Conservation (phyloP, 2,888 invertebrate genomes). For the Amblyteles armatorius region DNA sequence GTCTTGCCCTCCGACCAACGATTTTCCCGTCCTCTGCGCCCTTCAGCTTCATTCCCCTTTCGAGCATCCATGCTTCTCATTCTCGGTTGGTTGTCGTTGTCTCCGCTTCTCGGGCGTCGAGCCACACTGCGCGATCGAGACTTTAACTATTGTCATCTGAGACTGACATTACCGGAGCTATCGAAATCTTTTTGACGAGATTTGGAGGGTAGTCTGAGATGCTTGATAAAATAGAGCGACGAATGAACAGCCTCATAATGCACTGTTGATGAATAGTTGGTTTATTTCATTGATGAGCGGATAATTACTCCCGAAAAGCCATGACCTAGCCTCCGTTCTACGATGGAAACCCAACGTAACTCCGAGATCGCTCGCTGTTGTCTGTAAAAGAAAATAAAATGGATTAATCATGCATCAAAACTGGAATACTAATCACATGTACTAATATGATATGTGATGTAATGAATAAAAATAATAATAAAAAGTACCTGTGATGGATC, state of each 20-base stretch:
- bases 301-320: background rate
- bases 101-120: slow-evolving; percentile 2
- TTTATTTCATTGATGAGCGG: background rate
- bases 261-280: background rate
- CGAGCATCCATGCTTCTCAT: slow-evolving; percentile 60
- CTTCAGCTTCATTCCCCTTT: slow-evolving; percentile 44
- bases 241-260: background rate
- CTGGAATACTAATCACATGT: no score
- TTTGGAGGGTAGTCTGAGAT: background rate
- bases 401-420: no score
- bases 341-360: no score
- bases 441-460: no score
- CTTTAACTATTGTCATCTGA: slow-evolving; percentile 45
- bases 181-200: background rate
- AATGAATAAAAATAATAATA: no score
- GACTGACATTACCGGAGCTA: slow-evolving; percentile 12
- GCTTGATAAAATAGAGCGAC: background rate
- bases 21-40: slow-evolving; percentile 53
- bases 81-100: slow-evolving; percentile 60
- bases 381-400: no score
- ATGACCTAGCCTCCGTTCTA: no score
- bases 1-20: slow-evolving; percentile 72
- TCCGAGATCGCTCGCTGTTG: no score
- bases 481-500: no score
- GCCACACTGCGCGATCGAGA: slow-evolving; percentile 33